Percentiles rank a stretch among this genome's conserved stretches.
These are phyloP conservation scores for Dorcus hopei DNA, from an alignment of 2,888 invertebrate genomes.

Conservation along the genomic window DNA sequence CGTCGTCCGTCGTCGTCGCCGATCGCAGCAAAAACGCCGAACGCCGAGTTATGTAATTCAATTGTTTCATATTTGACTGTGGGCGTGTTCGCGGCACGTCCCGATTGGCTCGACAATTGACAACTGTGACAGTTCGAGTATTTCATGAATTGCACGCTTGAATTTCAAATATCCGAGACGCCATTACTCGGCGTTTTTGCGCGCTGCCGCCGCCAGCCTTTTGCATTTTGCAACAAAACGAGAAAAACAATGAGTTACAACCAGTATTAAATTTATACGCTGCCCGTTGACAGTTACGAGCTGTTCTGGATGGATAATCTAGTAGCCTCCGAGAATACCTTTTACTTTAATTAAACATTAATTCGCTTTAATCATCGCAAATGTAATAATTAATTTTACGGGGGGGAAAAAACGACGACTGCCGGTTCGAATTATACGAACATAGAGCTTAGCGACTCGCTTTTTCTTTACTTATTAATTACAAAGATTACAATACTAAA, in stretches of 20 bases:
- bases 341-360: slow-evolving; percentile 1
- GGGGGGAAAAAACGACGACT: background rate
- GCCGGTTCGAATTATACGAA: background rate
- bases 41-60: slow-evolving; percentile 25
- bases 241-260: slow-evolving; percentile 5
- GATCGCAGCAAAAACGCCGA: slow-evolving; percentile 5
- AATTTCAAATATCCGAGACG: slow-evolving; percentile 37
- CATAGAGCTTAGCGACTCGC: too few relatives aligned
- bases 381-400: background rate
- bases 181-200: slow-evolving; percentile 31
- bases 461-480: too few relatives aligned
- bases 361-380: background rate
- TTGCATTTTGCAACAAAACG: slow-evolving; percentile 1
- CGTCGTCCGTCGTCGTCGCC: slow-evolving; percentile 18
- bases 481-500: too few relatives aligned
- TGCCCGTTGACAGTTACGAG: slow-evolving; percentile 1
- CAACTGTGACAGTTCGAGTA: slow-evolving; percentile 30
- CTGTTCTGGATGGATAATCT: slow-evolving; percentile 1
- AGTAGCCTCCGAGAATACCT: background rate
- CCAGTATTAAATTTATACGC: slow-evolving; percentile 3
- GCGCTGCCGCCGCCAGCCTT: slow-evolving; percentile 3
- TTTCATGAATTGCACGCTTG: slow-evolving; percentile 37
- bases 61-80: slow-evolving; percentile 39
- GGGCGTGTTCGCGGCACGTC: slow-evolving; percentile 34
- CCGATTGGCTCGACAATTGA: slow-evolving; percentile 40